Evolutionary conservation across 1,140 invertebrate genomes (phyloP).

Genomic region (Chlorops oryzae): DNA sequence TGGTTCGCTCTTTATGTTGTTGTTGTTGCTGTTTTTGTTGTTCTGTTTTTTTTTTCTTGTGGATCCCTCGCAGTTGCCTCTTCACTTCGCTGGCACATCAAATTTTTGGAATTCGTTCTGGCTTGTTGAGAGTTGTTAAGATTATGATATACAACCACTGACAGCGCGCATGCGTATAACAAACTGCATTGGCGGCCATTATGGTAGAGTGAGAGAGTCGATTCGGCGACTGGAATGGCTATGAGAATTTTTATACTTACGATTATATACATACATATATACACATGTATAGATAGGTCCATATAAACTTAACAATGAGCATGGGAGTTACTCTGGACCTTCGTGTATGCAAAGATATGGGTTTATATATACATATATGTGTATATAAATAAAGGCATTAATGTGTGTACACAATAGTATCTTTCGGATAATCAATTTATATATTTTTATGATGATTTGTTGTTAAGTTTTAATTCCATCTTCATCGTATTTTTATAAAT

Average conservation of each 20-base stretch:
- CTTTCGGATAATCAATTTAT: constrained; percentile 45
- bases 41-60: background rate
- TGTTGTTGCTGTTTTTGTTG: background rate
- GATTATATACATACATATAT: constrained; percentile 7
- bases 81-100: background rate
- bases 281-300: constrained; percentile 11
- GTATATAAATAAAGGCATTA: background rate
- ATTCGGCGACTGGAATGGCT: background rate
- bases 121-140: constrained; percentile 47
- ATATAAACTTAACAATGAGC: too few species aligned
- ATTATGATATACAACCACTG: constrained; percentile 43
- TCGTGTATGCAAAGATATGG: background rate
- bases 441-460: constrained; percentile 11
- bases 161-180: background rate
- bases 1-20: background rate
- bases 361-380: constrained; percentile 12
- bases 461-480: constrained; percentile 2
- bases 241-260: background rate
- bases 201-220: constrained; percentile 8
- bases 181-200: constrained; percentile 6
- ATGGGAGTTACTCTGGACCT: too few species aligned
- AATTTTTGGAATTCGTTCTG: constrained; percentile 27
- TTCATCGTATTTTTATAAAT: constrained; percentile 20
- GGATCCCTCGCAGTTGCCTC: too few species aligned
- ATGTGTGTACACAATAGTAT: constrained; percentile 22